These are phyloP conservation scores for Eristalis arbustorum DNA, from an alignment of 2,888 invertebrate species.

Conservation along the genomic window DNA sequence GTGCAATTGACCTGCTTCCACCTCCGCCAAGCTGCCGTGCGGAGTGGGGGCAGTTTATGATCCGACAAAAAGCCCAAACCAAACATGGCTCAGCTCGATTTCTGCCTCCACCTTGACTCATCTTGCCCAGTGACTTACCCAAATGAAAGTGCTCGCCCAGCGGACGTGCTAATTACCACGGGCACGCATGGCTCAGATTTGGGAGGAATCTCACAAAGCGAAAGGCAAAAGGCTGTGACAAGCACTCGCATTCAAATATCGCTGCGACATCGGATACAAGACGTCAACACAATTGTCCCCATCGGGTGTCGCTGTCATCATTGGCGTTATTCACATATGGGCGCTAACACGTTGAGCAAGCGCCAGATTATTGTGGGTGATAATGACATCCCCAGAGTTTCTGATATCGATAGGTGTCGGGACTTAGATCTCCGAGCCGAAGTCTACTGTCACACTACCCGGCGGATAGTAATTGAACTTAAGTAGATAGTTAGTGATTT, in stretches of 20 bases:
- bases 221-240: neutral
- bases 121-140: neutral
- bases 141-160: neutral
- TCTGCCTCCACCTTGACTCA: constrained; percentile 1
- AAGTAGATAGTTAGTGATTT: neutral
- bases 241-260: neutral
- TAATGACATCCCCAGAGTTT: neutral
- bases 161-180: constrained; percentile 12
- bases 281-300: neutral
- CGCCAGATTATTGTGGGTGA: neutral
- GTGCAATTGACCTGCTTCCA: constrained; percentile 45
- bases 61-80: neutral
- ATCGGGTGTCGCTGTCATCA: neutral
- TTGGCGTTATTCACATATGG: neutral
- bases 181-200: neutral
- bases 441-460: neutral
- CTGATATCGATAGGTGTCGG: neutral
- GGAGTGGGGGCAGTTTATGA: neutral
- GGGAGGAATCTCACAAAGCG: neutral
- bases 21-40: neutral
- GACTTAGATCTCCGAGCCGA: neutral
- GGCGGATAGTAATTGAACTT: neutral
- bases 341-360: constrained; percentile 28
- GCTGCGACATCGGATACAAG: constrained; percentile 2
- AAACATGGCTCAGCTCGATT: constrained; percentile 18